Base-by-base conservation (phyloP, 2,888 invertebrate species). In the Colletes collaris region DNA sequence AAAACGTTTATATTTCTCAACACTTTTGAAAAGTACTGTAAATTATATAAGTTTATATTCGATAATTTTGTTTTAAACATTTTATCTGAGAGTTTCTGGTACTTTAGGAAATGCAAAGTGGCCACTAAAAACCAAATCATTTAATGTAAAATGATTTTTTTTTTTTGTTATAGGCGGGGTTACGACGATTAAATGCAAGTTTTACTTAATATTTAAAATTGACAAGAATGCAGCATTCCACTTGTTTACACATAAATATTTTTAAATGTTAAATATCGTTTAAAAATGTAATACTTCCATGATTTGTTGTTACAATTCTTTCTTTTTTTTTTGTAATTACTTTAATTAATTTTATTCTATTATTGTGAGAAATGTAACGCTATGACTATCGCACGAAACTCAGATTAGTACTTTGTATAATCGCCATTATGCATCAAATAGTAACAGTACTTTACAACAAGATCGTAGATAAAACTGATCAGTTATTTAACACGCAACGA, bases 141-240 rank as follows among this genome's bases (percentile, higher is more conserved):
- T 68, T 19, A 53, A 46, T 44, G 53, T 50, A 49, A 13, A 68
- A 27, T n/a, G 37, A 53, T 16, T 16, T 16, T 16, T 16, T 16
- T 27, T 52, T 58, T 37, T 44, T 10, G 40, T 58, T 63, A 44
- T 4, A 13, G n/a, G 52, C 44, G 40, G 50, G 50, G 40, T 64
- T 53, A 73, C 40, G 27, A 5, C 11, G 27, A 60, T 65, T 70
- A 78, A 78, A 78, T 78, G 55, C 78, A 50, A 49, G 1, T 62
- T 68, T 70, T 58, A 77, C 68, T 67, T 77, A 49, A 67, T 69
- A 16, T 76, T 79, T 83, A 50, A 68, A 76, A 71, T 55, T 84
- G 49, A 55, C 52, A 62, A 82, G 35, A 58, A 82, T 81, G 55
- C 55, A 62, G 71, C 40, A 74, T 60, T 60, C 69, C 13, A 27